phyloP scores from a whole-genome alignment of 2,113 vertebrate species.

The Stegastes partitus region DNA sequence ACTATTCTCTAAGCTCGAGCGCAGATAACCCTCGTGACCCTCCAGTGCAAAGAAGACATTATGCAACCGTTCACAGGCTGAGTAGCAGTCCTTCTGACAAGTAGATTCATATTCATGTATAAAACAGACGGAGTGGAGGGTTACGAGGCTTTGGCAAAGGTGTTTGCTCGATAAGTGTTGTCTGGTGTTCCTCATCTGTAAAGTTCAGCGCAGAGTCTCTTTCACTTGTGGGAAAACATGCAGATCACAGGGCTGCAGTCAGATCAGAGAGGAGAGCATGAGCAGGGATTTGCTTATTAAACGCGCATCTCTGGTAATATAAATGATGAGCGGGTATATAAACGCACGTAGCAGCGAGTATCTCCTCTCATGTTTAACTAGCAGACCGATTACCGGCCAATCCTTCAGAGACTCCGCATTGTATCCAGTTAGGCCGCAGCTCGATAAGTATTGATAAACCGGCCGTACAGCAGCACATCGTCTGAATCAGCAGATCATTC shows the following conservation, averaged over 20 bases:
- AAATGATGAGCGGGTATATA: constrained; percentile 1
- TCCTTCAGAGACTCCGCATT: constrained; percentile 19
- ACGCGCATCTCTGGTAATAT: not conserved
- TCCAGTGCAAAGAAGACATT: not conserved
- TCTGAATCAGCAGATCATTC: constrained; percentile 69
- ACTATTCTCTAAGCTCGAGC: not conserved
- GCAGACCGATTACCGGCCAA: constrained; percentile 12
- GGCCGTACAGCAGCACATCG: constrained; percentile 27
- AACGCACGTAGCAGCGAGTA: not conserved
- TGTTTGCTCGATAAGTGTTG: not conserved
- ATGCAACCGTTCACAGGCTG: not conserved
- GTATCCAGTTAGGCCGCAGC: constrained; percentile 50
- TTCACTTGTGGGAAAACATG: not conserved
- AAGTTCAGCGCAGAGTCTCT: not conserved
- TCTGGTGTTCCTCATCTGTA: too few relatives aligned
- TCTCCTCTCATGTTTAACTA: constrained; percentile 31
- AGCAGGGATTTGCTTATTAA: not conserved
- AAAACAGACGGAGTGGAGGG: not conserved
- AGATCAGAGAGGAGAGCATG: too few relatives aligned
- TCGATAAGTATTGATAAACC: constrained; percentile 76
- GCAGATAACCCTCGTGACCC: constrained; percentile 2
- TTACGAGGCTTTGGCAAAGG: not conserved
- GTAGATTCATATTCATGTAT: not conserved
- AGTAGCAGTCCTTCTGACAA: not conserved
- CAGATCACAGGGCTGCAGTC: not conserved